These are phyloP conservation scores for Brachyptera risi DNA, from an alignment of 2,888 invertebrate genomes.

Conservation along the genomic window DNA sequence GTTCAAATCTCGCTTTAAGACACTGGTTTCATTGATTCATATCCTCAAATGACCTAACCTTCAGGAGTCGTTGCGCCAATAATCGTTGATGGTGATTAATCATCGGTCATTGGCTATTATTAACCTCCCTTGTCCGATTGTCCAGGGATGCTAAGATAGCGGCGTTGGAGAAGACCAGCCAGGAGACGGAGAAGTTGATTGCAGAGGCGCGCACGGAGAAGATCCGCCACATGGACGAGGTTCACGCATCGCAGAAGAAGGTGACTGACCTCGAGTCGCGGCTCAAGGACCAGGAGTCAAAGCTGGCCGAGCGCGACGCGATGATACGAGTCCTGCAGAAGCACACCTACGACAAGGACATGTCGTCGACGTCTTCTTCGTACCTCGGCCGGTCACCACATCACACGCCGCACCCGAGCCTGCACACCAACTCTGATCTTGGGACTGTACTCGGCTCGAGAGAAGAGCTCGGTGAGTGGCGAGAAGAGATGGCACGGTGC, in stretches of 20 bases:
- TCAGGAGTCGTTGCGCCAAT: no score
- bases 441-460: conserved; percentile 48
- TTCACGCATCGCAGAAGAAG: conserved; percentile 79
- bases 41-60: no score
- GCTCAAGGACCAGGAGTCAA: conserved; percentile 85
- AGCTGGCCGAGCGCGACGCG: conserved; percentile 83
- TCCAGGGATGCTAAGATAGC: conserved; percentile 78
- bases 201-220: conserved; percentile 83
- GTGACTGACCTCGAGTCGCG: conserved; percentile 81
- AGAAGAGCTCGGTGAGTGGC: conserved; percentile 48
- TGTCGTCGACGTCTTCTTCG: conserved; percentile 45
- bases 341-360: conserved; percentile 68
- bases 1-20: no score
- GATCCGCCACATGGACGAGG: conserved; percentile 83
- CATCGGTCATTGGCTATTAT: no score
- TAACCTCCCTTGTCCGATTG: conserved; percentile 31
- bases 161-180: conserved; percentile 75
- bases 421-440: conserved; percentile 47
- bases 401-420: conserved; percentile 50
- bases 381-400: conserved; percentile 49
- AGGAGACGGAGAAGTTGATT: conserved; percentile 79
- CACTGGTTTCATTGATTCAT: no score
- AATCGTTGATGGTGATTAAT: no score
- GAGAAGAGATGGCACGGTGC: no score
- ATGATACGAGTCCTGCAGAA: conserved; percentile 86